These are phyloP conservation scores for Nemurella pictetii DNA, from an alignment of 2,888 invertebrate genomes.

Conservation along the genomic window DNA sequence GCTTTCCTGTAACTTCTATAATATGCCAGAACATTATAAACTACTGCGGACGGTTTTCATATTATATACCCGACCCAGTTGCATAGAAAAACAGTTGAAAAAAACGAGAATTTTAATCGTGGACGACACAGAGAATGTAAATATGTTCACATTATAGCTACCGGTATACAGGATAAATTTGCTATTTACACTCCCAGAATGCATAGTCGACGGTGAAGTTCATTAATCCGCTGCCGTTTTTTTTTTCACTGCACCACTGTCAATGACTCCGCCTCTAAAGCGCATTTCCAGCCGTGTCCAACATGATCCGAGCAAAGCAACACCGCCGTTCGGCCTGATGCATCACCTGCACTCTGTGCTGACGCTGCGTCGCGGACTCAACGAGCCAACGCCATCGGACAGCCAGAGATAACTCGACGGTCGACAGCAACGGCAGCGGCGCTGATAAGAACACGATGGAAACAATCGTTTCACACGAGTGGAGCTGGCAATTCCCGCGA, in stretches of 20 bases:
- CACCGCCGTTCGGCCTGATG: neutral
- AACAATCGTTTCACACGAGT: neutral
- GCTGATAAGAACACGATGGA: neutral
- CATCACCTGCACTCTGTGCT: neutral
- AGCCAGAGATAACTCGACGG: neutral
- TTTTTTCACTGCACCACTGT: neutral
- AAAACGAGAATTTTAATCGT: neutral
- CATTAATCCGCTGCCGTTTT: neutral
- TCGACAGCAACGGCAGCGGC: neutral
- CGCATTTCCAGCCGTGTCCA: neutral
- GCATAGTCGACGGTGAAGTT: neutral
- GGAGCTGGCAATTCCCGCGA: neutral
- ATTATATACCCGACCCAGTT: neutral
- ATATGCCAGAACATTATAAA: neutral
- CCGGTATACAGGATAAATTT: conserved; percentile 6
- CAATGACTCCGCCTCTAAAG: neutral
- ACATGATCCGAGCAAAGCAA: neutral
- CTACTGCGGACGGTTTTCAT: neutral
- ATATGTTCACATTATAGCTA: conserved; percentile 1
- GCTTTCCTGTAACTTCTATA: neutral
- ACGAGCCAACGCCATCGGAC: neutral
- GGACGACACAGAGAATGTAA: neutral
- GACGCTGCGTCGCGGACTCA: neutral
- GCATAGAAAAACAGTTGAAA: neutral
- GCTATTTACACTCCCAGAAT: conserved; percentile 5